A percentile compares a stretch with the other conserved stretches of the same genome.
Conservation (phyloP, 2,888 invertebrate genomes). For the Drosophila tripunctata region DNA sequence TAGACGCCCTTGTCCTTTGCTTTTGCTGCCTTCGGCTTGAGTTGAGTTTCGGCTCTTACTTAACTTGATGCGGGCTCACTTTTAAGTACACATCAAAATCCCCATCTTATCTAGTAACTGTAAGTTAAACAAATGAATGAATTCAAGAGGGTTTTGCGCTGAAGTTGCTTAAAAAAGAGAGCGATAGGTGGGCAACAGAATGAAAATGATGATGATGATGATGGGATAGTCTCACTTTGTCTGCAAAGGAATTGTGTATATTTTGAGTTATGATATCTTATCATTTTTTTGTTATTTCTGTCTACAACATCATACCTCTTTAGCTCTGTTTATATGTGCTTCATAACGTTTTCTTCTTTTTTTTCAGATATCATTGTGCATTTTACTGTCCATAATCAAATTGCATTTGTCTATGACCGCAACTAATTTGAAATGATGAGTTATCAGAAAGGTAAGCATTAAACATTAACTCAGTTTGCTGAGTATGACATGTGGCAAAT, state of each 20-base stretch:
- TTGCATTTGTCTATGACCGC: slow-evolving; percentile 48
- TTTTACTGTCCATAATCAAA: slow-evolving; percentile 21
- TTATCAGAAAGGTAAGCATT: slow-evolving; percentile 83
- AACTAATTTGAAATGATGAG: slow-evolving; percentile 78
- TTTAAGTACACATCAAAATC: slow-evolving; percentile 63
- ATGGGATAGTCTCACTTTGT: slow-evolving; percentile 23
- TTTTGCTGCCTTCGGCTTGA: slow-evolving; percentile 1
- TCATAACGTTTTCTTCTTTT: slow-evolving; percentile 11
- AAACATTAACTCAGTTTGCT: slow-evolving; percentile 20
- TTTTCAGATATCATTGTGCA: slow-evolving; percentile 53
- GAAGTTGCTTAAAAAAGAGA: slow-evolving; percentile 21
- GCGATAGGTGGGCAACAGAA: slow-evolving; percentile 17
- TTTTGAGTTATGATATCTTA: background rate
- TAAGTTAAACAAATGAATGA: slow-evolving; percentile 66
- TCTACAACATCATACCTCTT: background rate
- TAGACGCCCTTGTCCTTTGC: slow-evolving; percentile 23
- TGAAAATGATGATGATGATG: slow-evolving; percentile 8
- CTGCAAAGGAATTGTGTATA: background rate
- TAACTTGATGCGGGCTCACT: slow-evolving; percentile 65
- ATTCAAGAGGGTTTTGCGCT: slow-evolving; percentile 51
- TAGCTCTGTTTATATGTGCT: background rate
- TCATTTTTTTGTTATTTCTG: background rate
- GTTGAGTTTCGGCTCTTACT: slow-evolving; percentile 6
- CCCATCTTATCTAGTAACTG: slow-evolving; percentile 11
- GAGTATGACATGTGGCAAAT: slow-evolving; percentile 56